phyloP scores from a whole-genome alignment of 2,888 invertebrate species.

The Hypercompe scribonia region DNA sequence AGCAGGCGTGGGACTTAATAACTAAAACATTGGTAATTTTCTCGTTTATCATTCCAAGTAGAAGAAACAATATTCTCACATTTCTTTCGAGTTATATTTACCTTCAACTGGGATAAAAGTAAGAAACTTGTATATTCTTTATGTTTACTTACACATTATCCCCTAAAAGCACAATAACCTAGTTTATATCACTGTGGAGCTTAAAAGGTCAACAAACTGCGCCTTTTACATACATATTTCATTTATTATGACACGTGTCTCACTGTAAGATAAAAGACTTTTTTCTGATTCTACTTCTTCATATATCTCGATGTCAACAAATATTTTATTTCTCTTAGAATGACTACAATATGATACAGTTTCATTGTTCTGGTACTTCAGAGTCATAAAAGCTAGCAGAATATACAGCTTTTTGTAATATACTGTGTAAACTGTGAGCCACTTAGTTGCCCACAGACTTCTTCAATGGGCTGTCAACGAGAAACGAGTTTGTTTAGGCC shows the following conservation, averaged over 20 bases:
- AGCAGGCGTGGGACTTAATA: not conserved
- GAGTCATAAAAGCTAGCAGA: not conserved
- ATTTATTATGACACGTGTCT: not conserved
- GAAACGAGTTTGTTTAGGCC: not conserved
- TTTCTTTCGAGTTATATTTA: not conserved
- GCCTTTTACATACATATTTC: not conserved
- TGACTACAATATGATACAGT: not conserved
- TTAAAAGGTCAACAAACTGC: not conserved
- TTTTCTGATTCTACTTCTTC: not conserved
- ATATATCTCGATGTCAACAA: not conserved
- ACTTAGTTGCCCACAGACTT: not conserved
- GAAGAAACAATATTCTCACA: not conserved
- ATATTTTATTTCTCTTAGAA: not conserved
- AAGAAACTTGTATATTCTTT: slow-evolving; percentile 4
- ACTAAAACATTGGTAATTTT: not conserved
- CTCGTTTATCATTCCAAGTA: not conserved
- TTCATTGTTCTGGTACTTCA: not conserved
- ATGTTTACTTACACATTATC: slow-evolving; percentile 10
- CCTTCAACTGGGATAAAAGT: not conserved
- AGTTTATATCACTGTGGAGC: slow-evolving; percentile 10
- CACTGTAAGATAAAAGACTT: not conserved
- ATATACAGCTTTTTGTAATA: not conserved
- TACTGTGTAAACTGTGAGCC: not conserved
- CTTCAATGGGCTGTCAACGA: not conserved
- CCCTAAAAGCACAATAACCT: slow-evolving; percentile 17